phyloP scores from a whole-genome alignment of 2,113 vertebrate genomes.

The Calypte anna region DNA sequence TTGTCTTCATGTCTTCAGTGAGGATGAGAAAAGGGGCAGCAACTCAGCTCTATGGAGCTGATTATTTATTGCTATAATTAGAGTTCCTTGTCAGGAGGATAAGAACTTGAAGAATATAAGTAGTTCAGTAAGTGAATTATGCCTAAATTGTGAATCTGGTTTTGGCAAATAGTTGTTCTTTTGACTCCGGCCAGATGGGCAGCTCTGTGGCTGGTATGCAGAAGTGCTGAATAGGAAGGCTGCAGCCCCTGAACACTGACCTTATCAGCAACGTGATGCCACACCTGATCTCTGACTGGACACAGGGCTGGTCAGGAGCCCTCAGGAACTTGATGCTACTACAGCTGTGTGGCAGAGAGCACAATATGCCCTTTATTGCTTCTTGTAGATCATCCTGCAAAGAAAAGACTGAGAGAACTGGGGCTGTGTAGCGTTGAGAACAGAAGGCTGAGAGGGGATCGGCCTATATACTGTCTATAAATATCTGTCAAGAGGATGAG shows the following conservation, averaged over 20 bases:
- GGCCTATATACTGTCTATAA: no score
- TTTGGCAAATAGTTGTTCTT: background rate
- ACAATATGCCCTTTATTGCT: background rate
- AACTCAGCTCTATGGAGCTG: background rate
- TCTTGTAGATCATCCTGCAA: background rate
- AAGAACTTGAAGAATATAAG: background rate
- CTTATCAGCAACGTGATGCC: accelerated
- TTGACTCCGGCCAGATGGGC: background rate
- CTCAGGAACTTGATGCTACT: background rate
- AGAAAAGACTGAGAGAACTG: no score
- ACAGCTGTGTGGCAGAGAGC: background rate
- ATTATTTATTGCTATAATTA: background rate
- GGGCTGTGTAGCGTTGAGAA: no score
- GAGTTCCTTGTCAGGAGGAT: background rate
- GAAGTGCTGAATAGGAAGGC: background rate
- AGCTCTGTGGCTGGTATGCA: background rate
- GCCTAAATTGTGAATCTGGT: background rate
- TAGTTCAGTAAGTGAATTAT: background rate
- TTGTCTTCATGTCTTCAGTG: background rate
- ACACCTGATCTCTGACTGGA: background rate
- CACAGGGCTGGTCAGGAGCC: background rate
- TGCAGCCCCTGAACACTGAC: background rate
- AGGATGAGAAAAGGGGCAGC: background rate
- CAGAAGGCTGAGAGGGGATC: no score
- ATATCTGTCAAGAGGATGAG: no score